These are phyloP conservation scores for Hypotaenidia philippensis DNA, from an alignment of 2,797 vertebrate species.

Conservation along the genomic window DNA sequence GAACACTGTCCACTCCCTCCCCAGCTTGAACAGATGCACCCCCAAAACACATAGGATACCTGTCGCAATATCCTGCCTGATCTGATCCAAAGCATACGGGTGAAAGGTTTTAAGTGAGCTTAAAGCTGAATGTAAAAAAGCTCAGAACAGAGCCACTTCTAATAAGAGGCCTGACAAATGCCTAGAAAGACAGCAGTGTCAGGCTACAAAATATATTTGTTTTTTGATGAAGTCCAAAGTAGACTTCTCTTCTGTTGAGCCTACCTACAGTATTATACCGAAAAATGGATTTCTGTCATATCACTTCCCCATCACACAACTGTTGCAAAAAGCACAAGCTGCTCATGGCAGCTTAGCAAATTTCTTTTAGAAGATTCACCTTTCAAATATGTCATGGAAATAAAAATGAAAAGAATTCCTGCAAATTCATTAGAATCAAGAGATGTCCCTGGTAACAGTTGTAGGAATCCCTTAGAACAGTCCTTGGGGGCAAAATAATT, in stretches of 20 bases:
- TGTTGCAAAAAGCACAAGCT: neutral
- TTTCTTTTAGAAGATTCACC: neutral
- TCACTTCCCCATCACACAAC: neutral
- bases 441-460: neutral
- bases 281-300: neutral
- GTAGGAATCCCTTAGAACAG: neutral
- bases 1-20: neutral
- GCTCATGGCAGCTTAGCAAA: neutral
- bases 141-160: neutral
- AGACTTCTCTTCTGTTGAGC: neutral
- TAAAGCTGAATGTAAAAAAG: neutral
- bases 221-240: neutral
- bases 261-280: neutral
- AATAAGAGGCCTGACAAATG: neutral
- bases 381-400: slow-evolving; percentile 37
- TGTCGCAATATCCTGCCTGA: neutral
- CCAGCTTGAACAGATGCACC: neutral
- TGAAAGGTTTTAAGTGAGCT: neutral
- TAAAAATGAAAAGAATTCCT: neutral
- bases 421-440: slow-evolving; percentile 27
- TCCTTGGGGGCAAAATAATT: slow-evolving; percentile 24
- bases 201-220: neutral
- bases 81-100: neutral
- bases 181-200: neutral
- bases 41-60: neutral